Evolutionary conservation across 2,797 vertebrate species (phyloP).

Genomic region (Adrianichthys oophorus): DNA sequence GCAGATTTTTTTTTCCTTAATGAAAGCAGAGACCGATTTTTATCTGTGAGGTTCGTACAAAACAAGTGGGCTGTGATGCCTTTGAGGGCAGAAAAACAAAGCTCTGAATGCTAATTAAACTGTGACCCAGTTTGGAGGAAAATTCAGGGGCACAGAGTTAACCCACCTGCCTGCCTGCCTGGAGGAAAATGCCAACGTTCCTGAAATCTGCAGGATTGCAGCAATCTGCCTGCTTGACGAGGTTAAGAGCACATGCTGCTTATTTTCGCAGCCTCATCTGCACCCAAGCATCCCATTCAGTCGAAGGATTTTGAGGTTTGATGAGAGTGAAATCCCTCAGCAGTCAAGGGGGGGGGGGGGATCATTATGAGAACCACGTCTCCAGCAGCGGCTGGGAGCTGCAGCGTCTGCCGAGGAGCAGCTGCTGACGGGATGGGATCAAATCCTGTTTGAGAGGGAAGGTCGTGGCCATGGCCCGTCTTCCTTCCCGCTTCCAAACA

Average conservation of each 20-base stretch:
- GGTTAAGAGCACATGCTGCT: slow-evolving; percentile 6
- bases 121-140: slow-evolving; percentile 29
- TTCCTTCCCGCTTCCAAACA: slow-evolving; percentile 18
- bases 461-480: slow-evolving; percentile 41
- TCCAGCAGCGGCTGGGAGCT: slow-evolving; percentile 36
- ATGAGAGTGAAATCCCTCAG: slow-evolving; percentile 52
- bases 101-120: slow-evolving; percentile 43
- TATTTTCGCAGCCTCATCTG: slow-evolving; percentile 28
- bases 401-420: slow-evolving; percentile 21
- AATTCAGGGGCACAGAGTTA: slow-evolving; percentile 28
- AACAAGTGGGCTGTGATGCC: slow-evolving; percentile 29
- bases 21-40: not conserved
- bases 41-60: not conserved
- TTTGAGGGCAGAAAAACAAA: slow-evolving; percentile 30
- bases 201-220: slow-evolving; percentile 18
- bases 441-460: slow-evolving; percentile 44
- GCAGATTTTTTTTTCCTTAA: slow-evolving; percentile 9
- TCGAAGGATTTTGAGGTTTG: slow-evolving; percentile 39
- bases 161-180: slow-evolving; percentile 27
- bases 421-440: slow-evolving; percentile 50
- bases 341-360: slow-evolving; percentile 6
- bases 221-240: slow-evolving; percentile 21
- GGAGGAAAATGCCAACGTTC: slow-evolving; percentile 15
- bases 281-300: slow-evolving; percentile 29
- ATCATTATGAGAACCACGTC: slow-evolving; percentile 57